Evolutionary conservation across 2,797 vertebrate genomes (phyloP), one percentile per base, ranked within the genome.

Genomic region (Bufotes viridis): DNA sequence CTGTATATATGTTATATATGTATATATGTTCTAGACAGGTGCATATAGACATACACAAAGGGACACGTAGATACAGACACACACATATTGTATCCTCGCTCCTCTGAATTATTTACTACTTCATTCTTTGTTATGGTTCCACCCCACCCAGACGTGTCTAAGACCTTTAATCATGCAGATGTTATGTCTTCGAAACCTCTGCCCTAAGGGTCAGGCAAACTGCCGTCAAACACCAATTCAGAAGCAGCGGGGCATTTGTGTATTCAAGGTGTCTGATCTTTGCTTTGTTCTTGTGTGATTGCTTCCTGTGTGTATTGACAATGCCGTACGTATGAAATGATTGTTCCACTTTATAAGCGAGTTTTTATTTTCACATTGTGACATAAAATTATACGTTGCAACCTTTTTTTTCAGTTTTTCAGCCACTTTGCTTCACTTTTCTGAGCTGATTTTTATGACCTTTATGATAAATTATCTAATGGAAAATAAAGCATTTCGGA

Each of bases 151-250:
- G 87, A 87, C 49, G 55, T 85, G 83, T 84, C 78, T 29, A 49
- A 88, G 34, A 53, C 75, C 87, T 84, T 85, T 74, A 61, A 78
- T 84, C 82, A 80, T 72, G 82, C 81, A 84, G 57, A 88, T 78
- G 81, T 75, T 80, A 70, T 65, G 55, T 72, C 82, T 85, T 79
- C 55, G 81, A 63, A 85, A 53, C 78, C 76, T 53, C 49, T 81
- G 20, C 53, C 87, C 74, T 65, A 63, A 81, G 87, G 87, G 87
- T 84, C 87, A 84, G 55, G 51, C 29, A 84, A 84, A 88, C 75
- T 81, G 67, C 76, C 20, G 72, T 29, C 20, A 67, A 60, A 12
- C 22, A 49, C 26, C 58, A 20, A 34, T 69, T 51, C n/a, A 24
- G 65, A 58, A 51, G 34, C 58, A 76, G 12, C 22, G 29, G 24